Percentiles rank a stretch among this genome's conserved stretches.
phyloP scores from a whole-genome alignment of 2,888 invertebrate species.

The Micropterix aruncella region DNA sequence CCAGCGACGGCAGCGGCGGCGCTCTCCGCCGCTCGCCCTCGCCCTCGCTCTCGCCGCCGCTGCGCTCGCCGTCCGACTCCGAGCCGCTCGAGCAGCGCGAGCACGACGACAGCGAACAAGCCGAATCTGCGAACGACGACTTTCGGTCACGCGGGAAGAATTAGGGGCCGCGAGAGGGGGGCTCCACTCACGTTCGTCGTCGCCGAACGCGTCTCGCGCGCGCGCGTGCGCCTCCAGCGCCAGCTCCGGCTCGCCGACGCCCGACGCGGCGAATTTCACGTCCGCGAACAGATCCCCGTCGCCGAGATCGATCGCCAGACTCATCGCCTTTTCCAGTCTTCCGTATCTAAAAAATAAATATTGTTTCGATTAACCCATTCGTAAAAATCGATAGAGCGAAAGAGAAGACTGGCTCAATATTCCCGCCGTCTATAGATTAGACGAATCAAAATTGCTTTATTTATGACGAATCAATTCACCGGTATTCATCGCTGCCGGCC shows the following conservation, averaged over 20 bases:
- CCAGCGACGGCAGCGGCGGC: slow-evolving; percentile 20
- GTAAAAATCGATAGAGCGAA: no score
- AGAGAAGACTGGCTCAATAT: background rate
- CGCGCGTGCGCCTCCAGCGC: slow-evolving; percentile 56
- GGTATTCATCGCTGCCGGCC: no score
- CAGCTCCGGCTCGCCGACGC: slow-evolving; percentile 44
- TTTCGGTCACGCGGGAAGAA: no score
- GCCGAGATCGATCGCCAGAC: slow-evolving; percentile 71
- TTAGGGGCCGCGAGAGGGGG: no score
- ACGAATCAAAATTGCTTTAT: background rate
- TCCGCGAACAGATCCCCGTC: slow-evolving; percentile 83
- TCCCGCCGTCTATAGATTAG: background rate
- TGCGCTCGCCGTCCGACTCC: slow-evolving; percentile 23
- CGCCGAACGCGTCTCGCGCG: slow-evolving; percentile 35
- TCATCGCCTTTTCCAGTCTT: slow-evolving; percentile 67
- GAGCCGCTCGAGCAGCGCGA: slow-evolving; percentile 43
- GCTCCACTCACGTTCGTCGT: slow-evolving; percentile 5
- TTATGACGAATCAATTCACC: no score
- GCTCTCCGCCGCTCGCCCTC: slow-evolving; percentile 13
- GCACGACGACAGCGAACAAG: slow-evolving; percentile 57
- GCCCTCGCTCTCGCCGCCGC: slow-evolving; percentile 19
- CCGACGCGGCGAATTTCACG: slow-evolving; percentile 57
- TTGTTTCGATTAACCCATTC: no score
- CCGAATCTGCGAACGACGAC: slow-evolving; percentile 52
- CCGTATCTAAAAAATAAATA: slow-evolving; percentile 54